A percentile compares a stretch with the other conserved stretches of the same genome.
These are phyloP conservation scores for Plutomurus gul DNA, from an alignment of 1,140 invertebrate genomes.

Conservation along the genomic window DNA sequence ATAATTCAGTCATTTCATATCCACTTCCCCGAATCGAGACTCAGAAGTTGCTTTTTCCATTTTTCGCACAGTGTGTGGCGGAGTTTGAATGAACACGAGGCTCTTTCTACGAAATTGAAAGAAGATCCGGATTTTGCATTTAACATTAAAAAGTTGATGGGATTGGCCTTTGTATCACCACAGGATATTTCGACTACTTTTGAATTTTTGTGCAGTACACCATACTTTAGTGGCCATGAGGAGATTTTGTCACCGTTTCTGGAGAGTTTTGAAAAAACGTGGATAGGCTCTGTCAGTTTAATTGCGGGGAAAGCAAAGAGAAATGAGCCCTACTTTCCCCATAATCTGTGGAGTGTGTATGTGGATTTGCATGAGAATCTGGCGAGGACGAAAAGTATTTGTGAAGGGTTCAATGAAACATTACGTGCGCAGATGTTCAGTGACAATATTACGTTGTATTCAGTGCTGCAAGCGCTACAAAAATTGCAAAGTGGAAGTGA, in stretches of 20 bases:
- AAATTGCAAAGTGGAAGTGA: neutral
- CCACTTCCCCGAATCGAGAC: neutral
- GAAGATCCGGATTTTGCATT: neutral
- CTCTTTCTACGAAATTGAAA: neutral
- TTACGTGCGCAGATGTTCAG: neutral
- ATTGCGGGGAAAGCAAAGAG: neutral
- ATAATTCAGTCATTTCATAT: neutral
- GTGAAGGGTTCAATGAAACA: neutral
- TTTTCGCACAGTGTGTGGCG: neutral
- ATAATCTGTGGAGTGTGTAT: neutral
- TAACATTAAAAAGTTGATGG: neutral
- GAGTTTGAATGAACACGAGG: neutral
- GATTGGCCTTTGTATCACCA: conserved; percentile 35
- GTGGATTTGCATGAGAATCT: neutral
- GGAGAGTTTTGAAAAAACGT: neutral
- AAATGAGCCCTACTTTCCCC: neutral
- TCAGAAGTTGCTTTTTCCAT: neutral
- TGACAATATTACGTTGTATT: neutral
- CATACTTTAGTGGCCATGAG: neutral
- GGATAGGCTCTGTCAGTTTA: neutral
- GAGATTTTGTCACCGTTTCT: neutral
- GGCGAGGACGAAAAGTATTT: neutral
- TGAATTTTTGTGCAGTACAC: neutral
- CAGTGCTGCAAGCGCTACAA: neutral
- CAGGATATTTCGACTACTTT: neutral